Evolutionary conservation across 2,113 vertebrate genomes (phyloP).

Genomic region (Sinosuthora webbiana): DNA sequence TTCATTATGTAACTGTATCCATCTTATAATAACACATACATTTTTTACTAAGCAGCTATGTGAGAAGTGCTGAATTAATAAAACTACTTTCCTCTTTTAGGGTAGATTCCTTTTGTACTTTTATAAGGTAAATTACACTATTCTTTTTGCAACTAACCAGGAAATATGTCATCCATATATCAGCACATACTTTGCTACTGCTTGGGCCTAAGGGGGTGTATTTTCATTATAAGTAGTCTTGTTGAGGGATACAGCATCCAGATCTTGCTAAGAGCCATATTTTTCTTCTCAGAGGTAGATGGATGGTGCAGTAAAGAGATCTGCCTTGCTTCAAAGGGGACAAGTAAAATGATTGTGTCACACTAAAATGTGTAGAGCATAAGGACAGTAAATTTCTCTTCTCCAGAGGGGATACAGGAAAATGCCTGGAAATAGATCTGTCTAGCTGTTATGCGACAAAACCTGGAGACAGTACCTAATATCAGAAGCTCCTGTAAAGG

Average conservation of each 20-base stretch:
- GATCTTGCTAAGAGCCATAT: not conserved
- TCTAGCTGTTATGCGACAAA: not conserved
- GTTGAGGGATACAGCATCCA: not conserved
- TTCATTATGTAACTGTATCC: not conserved
- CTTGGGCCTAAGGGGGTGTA: not conserved
- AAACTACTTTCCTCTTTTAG: not conserved
- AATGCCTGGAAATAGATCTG: not conserved
- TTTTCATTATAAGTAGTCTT: not conserved
- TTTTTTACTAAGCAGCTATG: not conserved
- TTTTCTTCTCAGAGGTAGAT: not conserved
- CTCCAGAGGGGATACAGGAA: not conserved
- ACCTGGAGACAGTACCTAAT: not conserved
- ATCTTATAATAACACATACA: not conserved
- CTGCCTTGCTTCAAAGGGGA: not conserved
- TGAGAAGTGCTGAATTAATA: not conserved
- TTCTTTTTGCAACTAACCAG: not conserved
- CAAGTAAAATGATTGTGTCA: not conserved
- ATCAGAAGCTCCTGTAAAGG: not conserved
- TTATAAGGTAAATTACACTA: not conserved
- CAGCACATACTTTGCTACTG: not conserved
- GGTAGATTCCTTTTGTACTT: not conserved
- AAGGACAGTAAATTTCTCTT: not conserved
- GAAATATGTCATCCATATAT: not conserved
- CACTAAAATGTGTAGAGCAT: not conserved
- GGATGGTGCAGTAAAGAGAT: not conserved